phyloP scores from a whole-genome alignment of 2,113 vertebrate genomes.

The Rhinopomastus cyanomelas region DNA sequence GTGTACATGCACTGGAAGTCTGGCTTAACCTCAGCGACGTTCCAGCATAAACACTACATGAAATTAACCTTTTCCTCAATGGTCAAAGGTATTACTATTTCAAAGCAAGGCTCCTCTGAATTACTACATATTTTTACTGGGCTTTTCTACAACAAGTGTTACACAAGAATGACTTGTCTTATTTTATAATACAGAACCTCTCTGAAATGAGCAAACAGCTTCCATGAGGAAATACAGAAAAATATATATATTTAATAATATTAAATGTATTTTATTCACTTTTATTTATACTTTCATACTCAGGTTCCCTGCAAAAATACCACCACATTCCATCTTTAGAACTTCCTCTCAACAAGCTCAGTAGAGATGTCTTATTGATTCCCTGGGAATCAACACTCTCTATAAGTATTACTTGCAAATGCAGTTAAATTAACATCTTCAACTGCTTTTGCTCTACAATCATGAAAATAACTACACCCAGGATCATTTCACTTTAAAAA shows the following conservation, averaged over 20 bases:
- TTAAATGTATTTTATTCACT: not conserved
- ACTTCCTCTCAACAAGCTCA: not conserved
- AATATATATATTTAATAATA: not conserved
- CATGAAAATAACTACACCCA: conserved; percentile 57
- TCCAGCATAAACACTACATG: not conserved
- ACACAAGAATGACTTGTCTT: not conserved
- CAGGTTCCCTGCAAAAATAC: not conserved
- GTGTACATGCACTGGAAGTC: not conserved
- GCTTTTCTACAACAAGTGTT: not conserved
- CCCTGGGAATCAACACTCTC: not conserved
- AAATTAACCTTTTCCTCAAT: not conserved
- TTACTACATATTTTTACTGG: not conserved
- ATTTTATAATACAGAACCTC: not conserved
- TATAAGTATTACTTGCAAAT: conserved; percentile 46
- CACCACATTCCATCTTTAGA: not conserved
- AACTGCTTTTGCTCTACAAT: conserved; percentile 30
- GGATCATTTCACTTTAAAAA: conserved; percentile 56
- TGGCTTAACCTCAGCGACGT: not conserved
- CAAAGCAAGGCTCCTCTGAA: not conserved
- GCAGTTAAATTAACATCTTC: conserved; percentile 47
- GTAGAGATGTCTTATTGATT: not conserved
- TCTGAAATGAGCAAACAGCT: not conserved
- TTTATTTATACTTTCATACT: not conserved
- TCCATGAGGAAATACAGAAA: not conserved
- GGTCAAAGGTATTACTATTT: not conserved